A percentile compares a stretch with the other conserved stretches of the same genome.
Evolutionary conservation across 2,888 invertebrate genomes (phyloP).

Genomic region (Macropis europaea): DNA sequence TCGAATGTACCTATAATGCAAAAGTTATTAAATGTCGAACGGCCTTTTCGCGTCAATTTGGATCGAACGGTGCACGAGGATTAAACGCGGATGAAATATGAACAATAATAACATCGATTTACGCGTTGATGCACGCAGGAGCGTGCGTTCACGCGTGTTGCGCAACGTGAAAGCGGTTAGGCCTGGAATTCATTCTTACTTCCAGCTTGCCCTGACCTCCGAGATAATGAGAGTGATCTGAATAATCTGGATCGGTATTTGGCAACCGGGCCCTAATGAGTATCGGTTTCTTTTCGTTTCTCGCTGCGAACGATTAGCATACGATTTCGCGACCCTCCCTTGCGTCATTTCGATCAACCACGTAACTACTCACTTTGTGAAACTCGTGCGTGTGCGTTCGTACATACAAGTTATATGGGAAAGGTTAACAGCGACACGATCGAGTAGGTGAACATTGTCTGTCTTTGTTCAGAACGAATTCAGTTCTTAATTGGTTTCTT

Average conservation of each 20-base stretch:
- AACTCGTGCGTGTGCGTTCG: background rate
- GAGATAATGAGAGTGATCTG: conserved; percentile 70
- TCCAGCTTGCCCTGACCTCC: conserved; percentile 72
- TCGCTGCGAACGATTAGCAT: conserved; percentile 49
- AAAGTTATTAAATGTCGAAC: no score
- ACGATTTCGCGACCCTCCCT: conserved; percentile 28
- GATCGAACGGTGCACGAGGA: no score
- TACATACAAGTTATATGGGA: no score
- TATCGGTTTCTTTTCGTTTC: conserved; percentile 34
- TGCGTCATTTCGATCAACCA: conserved; percentile 38
- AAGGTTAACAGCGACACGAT: conserved; percentile 32
- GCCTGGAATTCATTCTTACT: conserved; percentile 74
- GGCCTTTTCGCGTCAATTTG: no score
- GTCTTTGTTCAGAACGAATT: no score
- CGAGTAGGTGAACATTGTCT: background rate
- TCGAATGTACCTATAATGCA: no score
- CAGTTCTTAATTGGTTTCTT: no score
- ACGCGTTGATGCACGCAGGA: conserved; percentile 18
- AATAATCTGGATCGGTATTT: conserved; percentile 57
- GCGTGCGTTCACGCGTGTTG: conserved; percentile 52
- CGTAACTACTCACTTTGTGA: conserved; percentile 25
- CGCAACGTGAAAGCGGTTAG: conserved; percentile 72
- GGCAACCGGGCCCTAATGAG: conserved; percentile 55
- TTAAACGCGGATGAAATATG: conserved; percentile 47
- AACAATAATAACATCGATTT: conserved; percentile 32